A percentile compares a stretch with the other conserved stretches of the same genome.
Conservation (phyloP, 2,888 invertebrate genomes). For the Ormia ochracea region DNA sequence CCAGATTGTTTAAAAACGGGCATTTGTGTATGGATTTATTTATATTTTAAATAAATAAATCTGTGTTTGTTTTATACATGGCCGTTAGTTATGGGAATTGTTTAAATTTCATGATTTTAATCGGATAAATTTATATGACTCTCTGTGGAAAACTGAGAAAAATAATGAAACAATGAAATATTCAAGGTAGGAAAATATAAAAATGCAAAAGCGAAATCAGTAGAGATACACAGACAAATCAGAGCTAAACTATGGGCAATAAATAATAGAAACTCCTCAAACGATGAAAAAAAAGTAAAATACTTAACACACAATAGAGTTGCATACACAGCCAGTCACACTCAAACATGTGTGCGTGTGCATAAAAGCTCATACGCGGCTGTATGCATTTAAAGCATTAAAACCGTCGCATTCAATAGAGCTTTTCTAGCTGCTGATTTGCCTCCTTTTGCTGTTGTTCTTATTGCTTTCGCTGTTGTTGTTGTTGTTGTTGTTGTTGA, state of each 20-base stretch:
- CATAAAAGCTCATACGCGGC: too few species aligned
- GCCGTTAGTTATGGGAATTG: conserved; percentile 33
- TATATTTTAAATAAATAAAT: conserved; percentile 33
- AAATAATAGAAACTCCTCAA: conserved; percentile 38
- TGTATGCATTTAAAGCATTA: conserved; percentile 9
- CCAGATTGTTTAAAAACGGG: not conserved
- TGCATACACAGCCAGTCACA: not conserved
- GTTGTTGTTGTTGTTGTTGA: conserved; percentile 21
- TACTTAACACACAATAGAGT: conserved; percentile 24
- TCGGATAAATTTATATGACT: conserved; percentile 60
- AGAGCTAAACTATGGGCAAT: conserved; percentile 15
- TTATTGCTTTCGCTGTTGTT: not conserved
- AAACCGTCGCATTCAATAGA: conserved; percentile 50
- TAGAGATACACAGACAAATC: not conserved
- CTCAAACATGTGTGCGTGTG: not conserved
- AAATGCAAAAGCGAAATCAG: not conserved
- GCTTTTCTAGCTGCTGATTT: conserved; percentile 8
- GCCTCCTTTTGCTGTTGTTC: conserved; percentile 3
- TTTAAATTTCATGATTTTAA: conserved; percentile 53
- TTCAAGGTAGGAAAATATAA: conserved; percentile 19
- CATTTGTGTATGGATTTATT: not conserved
- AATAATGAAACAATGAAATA: conserved; percentile 22
- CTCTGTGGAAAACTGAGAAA: conserved; percentile 14
- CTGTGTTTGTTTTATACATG: conserved; percentile 5
- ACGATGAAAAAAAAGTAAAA: conserved; percentile 17